A percentile compares a stretch with the other conserved stretches of the same genome.
Evolutionary conservation across 2,797 vertebrate species (phyloP).

Genomic region (Takifugu rubripes): DNA sequence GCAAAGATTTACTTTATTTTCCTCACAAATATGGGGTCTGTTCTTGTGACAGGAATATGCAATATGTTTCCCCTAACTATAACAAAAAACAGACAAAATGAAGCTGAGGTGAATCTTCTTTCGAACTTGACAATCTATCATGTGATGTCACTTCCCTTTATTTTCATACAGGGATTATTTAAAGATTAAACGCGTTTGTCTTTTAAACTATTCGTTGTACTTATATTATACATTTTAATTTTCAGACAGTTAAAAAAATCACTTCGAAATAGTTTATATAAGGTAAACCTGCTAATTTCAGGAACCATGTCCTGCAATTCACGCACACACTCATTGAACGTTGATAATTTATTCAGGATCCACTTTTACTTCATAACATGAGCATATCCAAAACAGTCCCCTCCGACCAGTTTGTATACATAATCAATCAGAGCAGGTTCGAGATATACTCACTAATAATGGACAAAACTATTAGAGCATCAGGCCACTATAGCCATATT

Average conservation of each 20-base stretch:
- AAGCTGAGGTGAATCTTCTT: neutral
- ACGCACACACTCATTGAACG: slow-evolving; percentile 7
- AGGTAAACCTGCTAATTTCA: too few relatives aligned
- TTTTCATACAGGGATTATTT: neutral
- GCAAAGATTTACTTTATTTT: too few relatives aligned
- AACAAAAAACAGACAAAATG: neutral
- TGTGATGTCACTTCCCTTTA: neutral
- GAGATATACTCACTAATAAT: slow-evolving; percentile 29
- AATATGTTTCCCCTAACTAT: too few relatives aligned
- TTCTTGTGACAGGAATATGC: too few relatives aligned
- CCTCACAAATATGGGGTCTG: too few relatives aligned
- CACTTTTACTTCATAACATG: slow-evolving; percentile 23
- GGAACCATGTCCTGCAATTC: neutral
- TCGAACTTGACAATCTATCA: neutral
- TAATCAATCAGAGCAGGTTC: slow-evolving; percentile 23
- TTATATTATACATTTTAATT: neutral
- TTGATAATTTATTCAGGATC: slow-evolving; percentile 52
- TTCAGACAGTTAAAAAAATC: neutral
- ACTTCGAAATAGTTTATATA: too few relatives aligned
- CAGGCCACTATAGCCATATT: slow-evolving; percentile 41
- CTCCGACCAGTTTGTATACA: slow-evolving; percentile 20
- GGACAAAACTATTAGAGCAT: slow-evolving; percentile 43
- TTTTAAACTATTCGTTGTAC: neutral
- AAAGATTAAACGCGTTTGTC: too few relatives aligned
- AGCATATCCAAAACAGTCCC: neutral